Evolutionary conservation across 2,797 vertebrate genomes (phyloP), one percentile per base, ranked within the genome.

Genomic region (Coluber constrictor): DNA sequence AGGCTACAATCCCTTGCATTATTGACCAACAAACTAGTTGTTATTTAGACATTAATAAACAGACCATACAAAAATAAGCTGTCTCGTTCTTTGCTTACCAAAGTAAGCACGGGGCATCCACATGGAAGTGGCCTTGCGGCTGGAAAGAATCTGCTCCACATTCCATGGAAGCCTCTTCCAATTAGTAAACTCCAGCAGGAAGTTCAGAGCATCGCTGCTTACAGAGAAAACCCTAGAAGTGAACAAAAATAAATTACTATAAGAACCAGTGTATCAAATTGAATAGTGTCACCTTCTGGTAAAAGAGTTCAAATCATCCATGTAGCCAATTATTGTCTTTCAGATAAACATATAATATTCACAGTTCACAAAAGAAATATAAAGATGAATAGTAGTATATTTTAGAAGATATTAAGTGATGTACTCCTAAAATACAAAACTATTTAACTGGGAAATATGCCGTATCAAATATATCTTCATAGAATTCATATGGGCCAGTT

Each of bases 111-210:
- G 94, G 10, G 96, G 95, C 91, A 93, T 74, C 95, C 94, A 95
- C 5, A 95, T 95, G 37, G 96, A 97, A 23, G 70, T 92, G 95
- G 94, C 93, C 92, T 94, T 94, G 92, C 94, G 96, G 90, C 74
- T 89, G 83, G 95, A 96, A 55, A 97, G 93, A 91, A 95, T 94
- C 91, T 96, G 94, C 74, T 97, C 96, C 92, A 97, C 47, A 94
- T 90, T 3, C 93, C 90, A 79, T 15, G 97, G 96, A 94, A 98
- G 96, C 90, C 94, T 96, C 94, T 95, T 97, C 97, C 97, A 98
- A 92, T 98, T 97, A 93, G 97, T 97, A 88, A 98, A 98, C 89
- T 97, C 97, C 96, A 98, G 96, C 90, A 95, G 96, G 87, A 98
- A 97, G 94, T 96, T 96, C 90, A 97, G 96, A 27, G 89, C 86